Conservation (phyloP, 1,140 invertebrate species). For the Calosoma granatense region DNA sequence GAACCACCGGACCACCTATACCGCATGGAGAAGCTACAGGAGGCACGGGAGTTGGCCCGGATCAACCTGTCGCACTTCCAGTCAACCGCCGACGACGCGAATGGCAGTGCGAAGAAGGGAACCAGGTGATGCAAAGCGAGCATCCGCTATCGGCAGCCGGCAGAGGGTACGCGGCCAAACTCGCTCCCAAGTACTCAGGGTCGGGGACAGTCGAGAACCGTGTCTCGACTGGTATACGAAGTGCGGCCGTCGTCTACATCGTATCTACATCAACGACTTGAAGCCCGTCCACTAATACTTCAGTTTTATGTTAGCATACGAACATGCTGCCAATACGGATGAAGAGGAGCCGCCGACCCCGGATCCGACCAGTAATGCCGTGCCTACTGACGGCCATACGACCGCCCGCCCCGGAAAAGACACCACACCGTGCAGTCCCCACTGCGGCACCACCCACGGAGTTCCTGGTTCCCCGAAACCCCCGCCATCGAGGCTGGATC, state of each 20-base stretch:
- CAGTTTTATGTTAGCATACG: too few species aligned
- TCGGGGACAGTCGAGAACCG: conserved; percentile 3
- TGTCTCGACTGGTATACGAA: not conserved
- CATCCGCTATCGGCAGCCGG: conserved; percentile 12
- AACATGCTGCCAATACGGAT: too few species aligned
- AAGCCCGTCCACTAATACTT: not conserved
- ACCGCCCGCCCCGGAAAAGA: too few species aligned
- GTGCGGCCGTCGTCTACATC: not conserved
- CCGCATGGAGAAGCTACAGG: not conserved
- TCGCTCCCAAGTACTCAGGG: conserved; percentile 14
- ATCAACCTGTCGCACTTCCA: not conserved
- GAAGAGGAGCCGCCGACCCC: too few species aligned
- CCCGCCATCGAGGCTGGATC: too few species aligned
- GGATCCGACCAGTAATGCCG: too few species aligned
- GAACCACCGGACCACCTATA: not conserved
- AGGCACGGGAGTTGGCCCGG: not conserved
- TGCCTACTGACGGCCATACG: too few species aligned
- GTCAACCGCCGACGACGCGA: conserved; percentile 14
- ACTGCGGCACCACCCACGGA: too few species aligned
- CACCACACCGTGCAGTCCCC: too few species aligned
- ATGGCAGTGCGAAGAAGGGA: conserved; percentile 11
- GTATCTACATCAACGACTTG: not conserved
- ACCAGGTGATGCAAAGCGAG: conserved; percentile 11
- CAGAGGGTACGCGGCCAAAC: conserved; percentile 12
- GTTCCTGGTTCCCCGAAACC: too few species aligned